Evolutionary conservation across 2,113 vertebrate genomes (phyloP).

Genomic region (Scartelaos histophorus): DNA sequence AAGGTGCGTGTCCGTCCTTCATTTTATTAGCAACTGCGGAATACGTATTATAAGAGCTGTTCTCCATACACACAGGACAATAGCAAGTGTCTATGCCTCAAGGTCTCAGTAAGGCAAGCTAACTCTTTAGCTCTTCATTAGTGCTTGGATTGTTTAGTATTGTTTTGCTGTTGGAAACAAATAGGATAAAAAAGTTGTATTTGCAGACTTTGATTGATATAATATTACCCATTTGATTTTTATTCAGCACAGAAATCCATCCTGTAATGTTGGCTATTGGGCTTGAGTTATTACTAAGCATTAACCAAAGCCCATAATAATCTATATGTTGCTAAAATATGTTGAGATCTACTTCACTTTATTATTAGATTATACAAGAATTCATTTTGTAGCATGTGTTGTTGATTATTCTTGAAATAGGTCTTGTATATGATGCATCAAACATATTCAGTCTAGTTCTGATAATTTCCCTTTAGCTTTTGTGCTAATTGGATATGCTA

Average conservation of each 20-base stretch:
- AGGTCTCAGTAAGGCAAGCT: not conserved
- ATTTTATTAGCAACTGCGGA: not conserved
- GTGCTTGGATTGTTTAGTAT: not conserved
- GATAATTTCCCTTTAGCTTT: not conserved
- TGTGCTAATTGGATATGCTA: not conserved
- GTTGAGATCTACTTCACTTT: not conserved
- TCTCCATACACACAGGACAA: not conserved
- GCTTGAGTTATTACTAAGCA: no score
- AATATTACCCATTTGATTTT: not conserved
- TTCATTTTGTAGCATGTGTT: not conserved
- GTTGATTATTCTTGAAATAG: not conserved
- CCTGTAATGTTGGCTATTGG: not conserved
- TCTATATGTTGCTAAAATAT: no score
- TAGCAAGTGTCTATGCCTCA: not conserved
- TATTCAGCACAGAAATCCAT: not conserved
- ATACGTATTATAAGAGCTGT: not conserved
- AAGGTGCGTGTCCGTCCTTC: not conserved
- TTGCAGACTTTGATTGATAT: not conserved
- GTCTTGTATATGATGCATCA: not conserved
- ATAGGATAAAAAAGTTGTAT: not conserved
- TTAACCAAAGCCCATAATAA: no score
- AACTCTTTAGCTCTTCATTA: not conserved
- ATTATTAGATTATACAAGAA: not conserved
- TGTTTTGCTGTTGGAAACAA: not conserved
- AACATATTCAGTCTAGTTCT: not conserved